Evolutionary conservation across 2,888 invertebrate species (phyloP), one percentile per base, ranked within the genome.

Genomic region (Dasypogon diadema): DNA sequence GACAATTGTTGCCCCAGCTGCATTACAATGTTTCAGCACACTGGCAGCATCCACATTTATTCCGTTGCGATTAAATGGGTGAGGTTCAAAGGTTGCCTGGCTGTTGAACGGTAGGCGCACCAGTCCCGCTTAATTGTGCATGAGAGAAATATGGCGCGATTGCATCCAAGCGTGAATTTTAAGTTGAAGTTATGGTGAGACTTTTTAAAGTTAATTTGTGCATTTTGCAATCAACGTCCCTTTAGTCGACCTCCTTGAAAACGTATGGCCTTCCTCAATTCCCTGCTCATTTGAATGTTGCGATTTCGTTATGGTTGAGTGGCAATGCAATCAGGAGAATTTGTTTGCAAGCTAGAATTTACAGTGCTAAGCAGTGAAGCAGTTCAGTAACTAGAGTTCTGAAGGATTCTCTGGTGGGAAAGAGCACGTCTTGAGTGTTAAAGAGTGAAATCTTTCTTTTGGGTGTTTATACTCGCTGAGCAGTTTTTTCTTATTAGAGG

Each of bases 171-270:
- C 60, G 60, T 60, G 16, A 60, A 60, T 60, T n/a, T 60, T 26
- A 60, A 34, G 34, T 21, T 14, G 18, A 37, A 60, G 37, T 34
- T 60, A 21, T 60, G 60, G 60, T 8, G 42, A 16, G 60, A 60
- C 60, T 30, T 58, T 58, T 60, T 18, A 60, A 37, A 60, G 26
- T 60, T 60, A 60, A 60, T 60, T 60, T 60, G 60, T 37, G 60
- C 37, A 60, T 58, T 60, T 60, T 60, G 60, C 21, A 60, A 60
- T 34, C 60, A 60, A 16, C 60, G 21, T 60, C 60, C 37, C 18
- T 34, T 60, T 26, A 37, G 37, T 8, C 37, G 60, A 60, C 37
- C 58, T 58, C 58, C 58, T 2, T 30, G 26, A 58, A 58, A 58
- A 34, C 26, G 14, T 14, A 14, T 12, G 58, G 14, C n/a, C 30